phyloP scores from a whole-genome alignment of 2,888 invertebrate species.

The Aphodius granarius region DNA sequence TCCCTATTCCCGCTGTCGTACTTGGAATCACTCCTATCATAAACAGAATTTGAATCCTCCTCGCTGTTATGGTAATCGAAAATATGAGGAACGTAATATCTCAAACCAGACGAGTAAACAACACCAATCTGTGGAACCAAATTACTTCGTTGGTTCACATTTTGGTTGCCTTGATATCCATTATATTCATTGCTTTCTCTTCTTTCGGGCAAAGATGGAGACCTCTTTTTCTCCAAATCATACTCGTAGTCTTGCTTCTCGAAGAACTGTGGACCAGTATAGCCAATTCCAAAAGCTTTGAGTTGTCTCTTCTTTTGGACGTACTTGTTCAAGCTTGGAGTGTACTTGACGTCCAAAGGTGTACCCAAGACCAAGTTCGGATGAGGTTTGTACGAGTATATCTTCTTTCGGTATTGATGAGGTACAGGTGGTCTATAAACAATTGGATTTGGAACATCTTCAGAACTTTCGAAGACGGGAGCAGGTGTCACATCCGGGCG shows the following conservation, averaged over 20 bases:
- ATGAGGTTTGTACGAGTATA: slow-evolving; percentile 42
- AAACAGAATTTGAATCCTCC: slow-evolving; percentile 48
- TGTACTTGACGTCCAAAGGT: slow-evolving; percentile 48
- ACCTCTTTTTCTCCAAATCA: slow-evolving; percentile 32
- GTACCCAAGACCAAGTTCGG: slow-evolving; percentile 48
- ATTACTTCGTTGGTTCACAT: slow-evolving; percentile 24
- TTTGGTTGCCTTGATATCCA: slow-evolving; percentile 14
- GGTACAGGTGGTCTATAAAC: slow-evolving; percentile 47
- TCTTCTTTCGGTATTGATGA: slow-evolving; percentile 45
- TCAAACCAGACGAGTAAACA: slow-evolving; percentile 50
- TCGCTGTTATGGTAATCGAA: slow-evolving; percentile 39
- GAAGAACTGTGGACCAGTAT: slow-evolving; percentile 51
- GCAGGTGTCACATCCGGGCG: slow-evolving; percentile 41
- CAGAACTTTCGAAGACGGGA: slow-evolving; percentile 47
- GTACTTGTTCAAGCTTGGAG: slow-evolving; percentile 43
- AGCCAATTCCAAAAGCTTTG: slow-evolving; percentile 43
- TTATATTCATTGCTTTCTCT: slow-evolving; percentile 15
- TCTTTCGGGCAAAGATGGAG: slow-evolving; percentile 5
- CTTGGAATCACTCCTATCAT: slow-evolving; percentile 47
- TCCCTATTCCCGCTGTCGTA: slow-evolving; percentile 31
- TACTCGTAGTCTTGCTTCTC: slow-evolving; percentile 49
- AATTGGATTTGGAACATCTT: slow-evolving; percentile 49
- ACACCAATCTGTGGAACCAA: slow-evolving; percentile 51
- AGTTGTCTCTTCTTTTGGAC: slow-evolving; percentile 42
- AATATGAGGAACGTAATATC: slow-evolving; percentile 52